phyloP scores from a whole-genome alignment of 23 tunicate species.

The Trididemnum clinides region DNA sequence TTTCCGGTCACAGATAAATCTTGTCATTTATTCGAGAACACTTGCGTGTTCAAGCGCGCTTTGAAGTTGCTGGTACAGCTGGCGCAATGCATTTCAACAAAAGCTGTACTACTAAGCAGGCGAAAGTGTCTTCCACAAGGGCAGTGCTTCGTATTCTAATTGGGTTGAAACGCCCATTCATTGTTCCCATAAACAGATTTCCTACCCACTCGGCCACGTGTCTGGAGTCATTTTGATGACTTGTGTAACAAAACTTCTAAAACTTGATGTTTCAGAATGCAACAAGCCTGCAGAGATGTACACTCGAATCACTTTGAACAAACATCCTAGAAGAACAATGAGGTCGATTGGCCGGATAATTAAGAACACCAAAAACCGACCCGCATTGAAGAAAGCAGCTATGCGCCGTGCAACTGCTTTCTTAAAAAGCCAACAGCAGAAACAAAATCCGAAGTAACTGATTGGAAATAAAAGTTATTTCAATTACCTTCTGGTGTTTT shows the following conservation, averaged over 20 bases:
- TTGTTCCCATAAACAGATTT: too few relatives aligned
- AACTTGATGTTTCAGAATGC: conserved; percentile 32
- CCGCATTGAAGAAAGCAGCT: conserved; percentile 83
- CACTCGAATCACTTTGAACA: conserved; percentile 30
- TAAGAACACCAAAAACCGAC: conserved; percentile 67
- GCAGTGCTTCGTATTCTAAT: too few relatives aligned
- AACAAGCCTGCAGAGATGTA: conserved; percentile 53
- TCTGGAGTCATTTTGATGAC: too few relatives aligned
- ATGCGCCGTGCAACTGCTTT: conserved; percentile 78
- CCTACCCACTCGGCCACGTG: neutral
- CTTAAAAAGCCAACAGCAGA: conserved; percentile 57
- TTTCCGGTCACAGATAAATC: too few relatives aligned
- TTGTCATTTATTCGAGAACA: too few relatives aligned
- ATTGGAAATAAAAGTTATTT: neutral
- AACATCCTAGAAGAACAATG: conserved; percentile 33
- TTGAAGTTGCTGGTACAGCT: too few relatives aligned
- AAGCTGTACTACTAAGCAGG: too few relatives aligned
- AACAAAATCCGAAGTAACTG: neutral
- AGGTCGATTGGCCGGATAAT: conserved; percentile 53
- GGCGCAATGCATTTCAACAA: too few relatives aligned
- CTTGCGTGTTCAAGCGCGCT: too few relatives aligned
- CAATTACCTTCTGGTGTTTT: too few relatives aligned
- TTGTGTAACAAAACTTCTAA: neutral
- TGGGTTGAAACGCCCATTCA: too few relatives aligned
- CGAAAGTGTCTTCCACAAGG: too few relatives aligned